Evolutionary conservation across 2,888 invertebrate genomes (phyloP).

Genomic region (Epinotia demarniana): DNA sequence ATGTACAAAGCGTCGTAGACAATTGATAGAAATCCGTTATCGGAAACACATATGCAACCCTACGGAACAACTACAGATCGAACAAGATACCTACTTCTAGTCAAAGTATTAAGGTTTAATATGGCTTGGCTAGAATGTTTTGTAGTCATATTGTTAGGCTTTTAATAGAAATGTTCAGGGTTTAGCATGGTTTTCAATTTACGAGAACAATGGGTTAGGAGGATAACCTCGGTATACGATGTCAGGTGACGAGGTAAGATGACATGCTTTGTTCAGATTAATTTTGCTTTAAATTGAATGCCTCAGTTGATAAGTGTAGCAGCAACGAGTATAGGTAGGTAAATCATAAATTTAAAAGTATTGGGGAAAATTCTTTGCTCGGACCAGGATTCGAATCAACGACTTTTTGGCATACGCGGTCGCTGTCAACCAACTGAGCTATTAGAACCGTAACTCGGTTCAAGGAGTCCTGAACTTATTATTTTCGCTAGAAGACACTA

Average conservation of each 20-base stretch:
- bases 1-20: neutral
- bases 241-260: constrained; percentile 21
- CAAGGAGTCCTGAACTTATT: too few species aligned
- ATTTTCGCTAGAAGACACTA: too few species aligned
- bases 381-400: too few species aligned
- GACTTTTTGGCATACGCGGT: too few species aligned
- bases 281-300: constrained; percentile 25
- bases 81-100: constrained; percentile 2
- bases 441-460: too few species aligned
- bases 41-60: neutral
- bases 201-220: constrained; percentile 55
- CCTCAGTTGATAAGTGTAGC: neutral
- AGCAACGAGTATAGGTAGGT: neutral
- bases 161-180: constrained; percentile 49
- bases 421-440: too few species aligned
- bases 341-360: too few species aligned
- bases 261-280: constrained; percentile 32
- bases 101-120: constrained; percentile 13
- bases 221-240: constrained; percentile 35
- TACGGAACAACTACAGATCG: neutral
- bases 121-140: neutral
- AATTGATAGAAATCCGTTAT: neutral
- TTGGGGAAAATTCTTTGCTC: too few species aligned
- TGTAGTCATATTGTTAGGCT: constrained; percentile 35
- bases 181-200: constrained; percentile 63